These are phyloP conservation scores for Zaprionus africanus DNA, from an alignment of 1,140 invertebrate species.

Conservation along the genomic window DNA sequence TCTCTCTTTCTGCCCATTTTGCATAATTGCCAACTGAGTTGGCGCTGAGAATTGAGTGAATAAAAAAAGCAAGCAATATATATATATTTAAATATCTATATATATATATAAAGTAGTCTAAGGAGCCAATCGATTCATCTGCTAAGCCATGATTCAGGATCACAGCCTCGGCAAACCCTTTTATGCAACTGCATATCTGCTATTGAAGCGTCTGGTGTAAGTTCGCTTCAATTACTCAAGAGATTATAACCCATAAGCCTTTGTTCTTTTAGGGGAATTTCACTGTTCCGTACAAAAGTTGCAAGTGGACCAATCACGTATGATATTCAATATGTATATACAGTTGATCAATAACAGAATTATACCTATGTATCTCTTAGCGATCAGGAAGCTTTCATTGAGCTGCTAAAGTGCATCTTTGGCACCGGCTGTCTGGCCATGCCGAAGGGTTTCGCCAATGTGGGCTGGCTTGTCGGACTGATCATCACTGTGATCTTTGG, in stretches of 20 bases:
- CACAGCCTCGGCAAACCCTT: neutral
- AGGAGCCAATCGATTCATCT: constrained; percentile 4
- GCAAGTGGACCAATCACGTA: constrained; percentile 26
- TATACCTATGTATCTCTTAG: constrained; percentile 26
- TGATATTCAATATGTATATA: neutral
- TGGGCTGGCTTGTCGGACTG: constrained; percentile 57
- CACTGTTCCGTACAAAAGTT: neutral
- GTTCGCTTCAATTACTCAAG: neutral
- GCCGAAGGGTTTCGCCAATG: constrained; percentile 45
- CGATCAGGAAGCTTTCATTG: constrained; percentile 55
- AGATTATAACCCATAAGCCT: neutral
- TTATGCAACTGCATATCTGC: neutral
- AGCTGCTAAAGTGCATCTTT: constrained; percentile 56
- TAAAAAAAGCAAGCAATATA: constrained; percentile 9
- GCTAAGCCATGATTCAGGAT: neutral
- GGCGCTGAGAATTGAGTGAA: constrained; percentile 32
- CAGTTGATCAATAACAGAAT: no score
- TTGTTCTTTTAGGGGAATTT: neutral
- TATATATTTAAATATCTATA: constrained; percentile 2
- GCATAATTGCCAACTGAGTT: constrained; percentile 61
- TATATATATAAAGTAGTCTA: neutral
- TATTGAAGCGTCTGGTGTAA: neutral
- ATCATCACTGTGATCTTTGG: constrained; percentile 42
- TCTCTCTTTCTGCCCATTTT: constrained; percentile 38
- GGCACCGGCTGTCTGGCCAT: constrained; percentile 68